A percentile compares a stretch with the other conserved stretches of the same genome.
Conservation (phyloP, 2,888 invertebrate genomes). For the Neoascia interrupta region DNA sequence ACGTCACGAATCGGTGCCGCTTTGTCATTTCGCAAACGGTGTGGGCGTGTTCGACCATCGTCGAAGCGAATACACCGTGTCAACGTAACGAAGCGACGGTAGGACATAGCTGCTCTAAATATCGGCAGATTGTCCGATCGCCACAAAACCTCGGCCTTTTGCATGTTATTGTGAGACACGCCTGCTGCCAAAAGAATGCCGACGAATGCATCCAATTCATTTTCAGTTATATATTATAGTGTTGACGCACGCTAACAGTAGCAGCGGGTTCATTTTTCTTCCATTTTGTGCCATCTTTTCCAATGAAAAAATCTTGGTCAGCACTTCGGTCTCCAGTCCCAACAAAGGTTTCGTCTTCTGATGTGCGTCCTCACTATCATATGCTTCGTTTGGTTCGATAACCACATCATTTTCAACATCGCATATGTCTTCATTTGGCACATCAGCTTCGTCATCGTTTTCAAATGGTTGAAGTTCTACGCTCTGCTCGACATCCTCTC, state of each 20-base stretch:
- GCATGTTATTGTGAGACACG: slow-evolving; percentile 16
- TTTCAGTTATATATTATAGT: slow-evolving; percentile 19
- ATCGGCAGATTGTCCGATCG: neutral
- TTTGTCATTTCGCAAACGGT: slow-evolving; percentile 11
- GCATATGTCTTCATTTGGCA: neutral
- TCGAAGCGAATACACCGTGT: slow-evolving; percentile 71
- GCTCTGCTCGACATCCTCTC: too few species aligned
- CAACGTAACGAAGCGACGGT: slow-evolving; percentile 64
- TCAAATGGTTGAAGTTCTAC: too few species aligned
- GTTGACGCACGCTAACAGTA: neutral
- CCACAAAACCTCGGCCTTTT: neutral
- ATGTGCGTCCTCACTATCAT: too few species aligned
- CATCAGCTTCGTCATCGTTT: neutral
- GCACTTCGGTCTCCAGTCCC: too few species aligned
- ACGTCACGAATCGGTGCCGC: neutral
- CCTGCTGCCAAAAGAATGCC: slow-evolving; percentile 51
- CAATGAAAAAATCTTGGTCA: neutral
- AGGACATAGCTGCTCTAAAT: slow-evolving; percentile 12
- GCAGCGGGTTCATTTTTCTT: neutral
- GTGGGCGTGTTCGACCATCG: slow-evolving; percentile 70
- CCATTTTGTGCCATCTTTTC: neutral
- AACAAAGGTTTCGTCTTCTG: neutral
- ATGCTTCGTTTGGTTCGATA: too few species aligned
- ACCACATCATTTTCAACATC: too few species aligned
- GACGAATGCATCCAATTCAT: slow-evolving; percentile 49